Evolutionary conservation across 1,140 invertebrate genomes (phyloP).

Genomic region (Vollenhovia emeryi): DNA sequence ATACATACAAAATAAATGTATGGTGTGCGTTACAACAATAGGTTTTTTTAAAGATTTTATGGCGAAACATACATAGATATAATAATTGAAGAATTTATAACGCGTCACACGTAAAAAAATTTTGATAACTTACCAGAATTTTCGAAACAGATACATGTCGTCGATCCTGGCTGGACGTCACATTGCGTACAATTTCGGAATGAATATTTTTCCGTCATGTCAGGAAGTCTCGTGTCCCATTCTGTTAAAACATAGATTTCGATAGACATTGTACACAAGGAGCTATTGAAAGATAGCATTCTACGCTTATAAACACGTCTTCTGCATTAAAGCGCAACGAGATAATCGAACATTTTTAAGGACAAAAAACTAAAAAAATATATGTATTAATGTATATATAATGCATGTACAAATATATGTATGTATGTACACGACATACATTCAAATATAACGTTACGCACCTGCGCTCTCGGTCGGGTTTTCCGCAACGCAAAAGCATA

Average conservation of each 20-base stretch:
- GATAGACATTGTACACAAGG: background rate
- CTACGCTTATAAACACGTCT: background rate
- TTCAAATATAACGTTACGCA: background rate
- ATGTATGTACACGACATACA: background rate
- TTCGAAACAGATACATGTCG: background rate
- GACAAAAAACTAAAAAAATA: background rate
- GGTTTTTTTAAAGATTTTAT: background rate
- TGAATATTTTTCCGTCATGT: background rate
- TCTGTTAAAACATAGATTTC: constrained; percentile 14
- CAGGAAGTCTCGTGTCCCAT: background rate
- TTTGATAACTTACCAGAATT: background rate
- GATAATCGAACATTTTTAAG: background rate
- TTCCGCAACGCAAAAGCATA: background rate
- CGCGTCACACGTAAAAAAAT: background rate
- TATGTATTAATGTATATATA: no score
- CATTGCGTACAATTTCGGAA: background rate
- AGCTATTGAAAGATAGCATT: background rate
- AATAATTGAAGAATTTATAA: no score
- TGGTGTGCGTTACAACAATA: background rate
- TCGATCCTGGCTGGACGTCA: background rate
- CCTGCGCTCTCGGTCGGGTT: background rate
- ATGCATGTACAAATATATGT: no score
- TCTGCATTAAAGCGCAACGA: background rate
- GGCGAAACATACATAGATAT: background rate
- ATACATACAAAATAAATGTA: background rate